These are phyloP conservation scores for Cepphus grylle DNA, from an alignment of 2,113 vertebrate genomes.

Conservation along the genomic window DNA sequence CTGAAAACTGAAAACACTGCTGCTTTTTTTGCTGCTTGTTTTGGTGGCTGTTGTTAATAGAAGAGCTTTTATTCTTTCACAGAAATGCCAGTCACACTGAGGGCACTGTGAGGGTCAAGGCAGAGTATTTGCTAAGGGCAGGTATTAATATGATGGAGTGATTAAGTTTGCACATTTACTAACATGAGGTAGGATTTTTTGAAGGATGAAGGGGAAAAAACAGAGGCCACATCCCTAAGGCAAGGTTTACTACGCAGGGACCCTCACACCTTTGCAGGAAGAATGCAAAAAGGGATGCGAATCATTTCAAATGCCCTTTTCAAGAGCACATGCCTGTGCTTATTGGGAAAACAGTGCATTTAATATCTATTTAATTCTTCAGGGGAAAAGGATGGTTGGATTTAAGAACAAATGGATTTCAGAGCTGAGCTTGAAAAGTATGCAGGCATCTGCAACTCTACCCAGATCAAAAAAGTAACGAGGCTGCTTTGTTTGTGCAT, in stretches of 20 bases:
- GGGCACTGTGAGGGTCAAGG: background rate
- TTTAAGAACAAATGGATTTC: background rate
- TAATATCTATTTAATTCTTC: background rate
- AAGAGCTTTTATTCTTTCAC: background rate
- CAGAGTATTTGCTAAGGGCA: background rate
- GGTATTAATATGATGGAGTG: background rate
- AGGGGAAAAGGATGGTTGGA: background rate
- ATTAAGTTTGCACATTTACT: background rate
- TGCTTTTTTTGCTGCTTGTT: background rate
- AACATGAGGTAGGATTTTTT: background rate
- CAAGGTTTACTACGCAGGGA: background rate
- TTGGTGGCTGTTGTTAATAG: background rate
- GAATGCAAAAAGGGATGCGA: background rate
- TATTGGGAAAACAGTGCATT: background rate
- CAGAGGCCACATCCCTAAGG: background rate
- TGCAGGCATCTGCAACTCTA: background rate
- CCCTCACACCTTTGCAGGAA: background rate
- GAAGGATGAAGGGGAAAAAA: background rate
- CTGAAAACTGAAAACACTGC: background rate
- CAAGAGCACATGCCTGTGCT: background rate
- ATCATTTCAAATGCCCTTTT: background rate
- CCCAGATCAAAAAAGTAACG: background rate
- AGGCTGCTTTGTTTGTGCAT: background rate
- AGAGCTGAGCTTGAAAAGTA: background rate
- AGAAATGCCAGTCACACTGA: background rate